Evolutionary conservation across 2,797 vertebrate species (phyloP), one percentile per base, ranked within the genome.

Genomic region (Ibycter americanus): DNA sequence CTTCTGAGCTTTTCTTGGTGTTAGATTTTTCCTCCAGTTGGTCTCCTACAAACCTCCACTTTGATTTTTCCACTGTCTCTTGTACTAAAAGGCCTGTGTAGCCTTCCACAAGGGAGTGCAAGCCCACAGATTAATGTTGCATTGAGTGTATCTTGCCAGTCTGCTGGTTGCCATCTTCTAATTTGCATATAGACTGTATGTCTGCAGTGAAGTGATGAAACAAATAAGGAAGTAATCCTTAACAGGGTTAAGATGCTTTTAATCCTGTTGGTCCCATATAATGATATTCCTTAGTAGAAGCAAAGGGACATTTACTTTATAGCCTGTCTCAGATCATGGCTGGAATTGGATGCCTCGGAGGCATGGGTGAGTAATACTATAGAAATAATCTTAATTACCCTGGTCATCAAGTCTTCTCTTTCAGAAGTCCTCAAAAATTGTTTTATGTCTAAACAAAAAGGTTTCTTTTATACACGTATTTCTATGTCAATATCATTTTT

Each of bases 311-410:
- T 47, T 52, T 67, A 55, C 11, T 61, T 76, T 40, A 51, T 21
- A 34, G 20, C 2, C 21, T 55, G 8, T 51, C n/a, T 81, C 38
- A 80, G 34, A 38, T 2, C 0, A 0, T 3, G 2, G 4, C 31
- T 81, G 36, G 56, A 83, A 73, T 4, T 66, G 25, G 15, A 67
- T 71, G 56, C 19, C 15, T 82, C 62, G 26, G 49, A 71, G 7
- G 19, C 4, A 15, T 38, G 40, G 6, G 13, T 4, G 2, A 59
- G 21, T 4, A 58, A 83, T 51, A 59, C 6, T 36, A 11, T 34
- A 52, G 65, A 81, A 78, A 56, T 44, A 26, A 56, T 42, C 4
- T 26, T 8, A 9, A 16, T 83, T 90, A 86, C 78, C 9, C 6
- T 71, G 14, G 6, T 78, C 4, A 76, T 63, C 16, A 77, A 42